A percentile compares a stretch with the other conserved stretches of the same genome.
These are phyloP conservation scores for Sparus aurata DNA, from an alignment of 2,797 vertebrate species.

Conservation along the genomic window DNA sequence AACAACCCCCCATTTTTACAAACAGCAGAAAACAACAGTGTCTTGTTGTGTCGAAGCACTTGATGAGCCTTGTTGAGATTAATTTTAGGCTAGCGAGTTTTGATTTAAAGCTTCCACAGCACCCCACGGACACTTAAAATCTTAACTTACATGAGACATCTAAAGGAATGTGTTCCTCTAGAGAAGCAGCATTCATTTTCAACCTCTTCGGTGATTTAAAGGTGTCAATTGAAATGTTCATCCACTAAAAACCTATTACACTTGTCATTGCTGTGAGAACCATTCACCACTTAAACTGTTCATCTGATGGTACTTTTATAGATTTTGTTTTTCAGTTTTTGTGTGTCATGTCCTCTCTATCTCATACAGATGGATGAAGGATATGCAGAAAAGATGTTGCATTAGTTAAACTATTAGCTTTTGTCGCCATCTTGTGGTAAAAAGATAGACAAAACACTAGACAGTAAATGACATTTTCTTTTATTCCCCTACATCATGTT, in stretches of 20 bases:
- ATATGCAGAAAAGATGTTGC: not conserved
- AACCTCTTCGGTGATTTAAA: not conserved
- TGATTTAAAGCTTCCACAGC: not conserved
- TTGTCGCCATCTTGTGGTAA: constrained; percentile 68
- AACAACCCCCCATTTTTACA: not conserved
- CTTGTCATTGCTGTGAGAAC: not conserved
- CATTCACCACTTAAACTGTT: not conserved
- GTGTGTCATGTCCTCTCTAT: not conserved
- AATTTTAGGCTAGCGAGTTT: not conserved
- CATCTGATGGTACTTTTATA: not conserved
- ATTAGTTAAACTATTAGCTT: constrained; percentile 1
- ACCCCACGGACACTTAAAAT: not conserved
- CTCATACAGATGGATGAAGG: not conserved
- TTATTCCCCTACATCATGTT: too few relatives aligned
- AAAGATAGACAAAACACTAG: not conserved
- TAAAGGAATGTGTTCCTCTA: not conserved
- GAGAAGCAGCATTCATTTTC: not conserved
- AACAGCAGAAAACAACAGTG: not conserved
- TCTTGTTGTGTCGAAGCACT: not conserved
- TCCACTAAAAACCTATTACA: not conserved
- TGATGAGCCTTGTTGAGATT: not conserved
- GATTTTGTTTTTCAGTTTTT: not conserved
- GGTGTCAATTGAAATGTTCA: not conserved
- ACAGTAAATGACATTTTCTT: not conserved
- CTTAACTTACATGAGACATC: not conserved